These are phyloP conservation scores for Zophobas atratus DNA, from an alignment of 1,140 invertebrate genomes.

Conservation along the genomic window DNA sequence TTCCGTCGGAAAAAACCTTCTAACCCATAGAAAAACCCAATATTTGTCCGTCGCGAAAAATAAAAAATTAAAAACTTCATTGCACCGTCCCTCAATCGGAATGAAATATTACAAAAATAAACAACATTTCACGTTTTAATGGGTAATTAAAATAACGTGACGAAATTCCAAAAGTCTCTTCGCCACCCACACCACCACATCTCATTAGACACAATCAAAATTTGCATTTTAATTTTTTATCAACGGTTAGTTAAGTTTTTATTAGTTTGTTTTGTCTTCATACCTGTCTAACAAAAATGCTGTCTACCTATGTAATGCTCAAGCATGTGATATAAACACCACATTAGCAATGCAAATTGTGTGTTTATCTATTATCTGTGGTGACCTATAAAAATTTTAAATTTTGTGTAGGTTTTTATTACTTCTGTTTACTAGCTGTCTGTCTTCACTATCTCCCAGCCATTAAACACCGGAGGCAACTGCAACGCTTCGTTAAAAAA, in stretches of 20 bases:
- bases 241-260: slow-evolving; percentile 22
- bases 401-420: slow-evolving; percentile 28
- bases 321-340: neutral
- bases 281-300: neutral
- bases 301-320: neutral
- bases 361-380: slow-evolving; percentile 22
- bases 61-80: no score
- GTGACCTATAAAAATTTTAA: slow-evolving; percentile 23
- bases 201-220: neutral
- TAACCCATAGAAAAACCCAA: no score
- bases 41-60: no score
- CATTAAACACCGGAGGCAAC: neutral
- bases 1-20: no score
- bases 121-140: neutral
- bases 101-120: slow-evolving; percentile 1
- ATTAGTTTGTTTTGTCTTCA: slow-evolving; percentile 1
- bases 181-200: neutral
- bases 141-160: neutral
- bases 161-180: neutral
- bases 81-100: no score
- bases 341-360: slow-evolving; percentile 25
- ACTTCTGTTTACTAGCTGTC: neutral
- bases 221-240: slow-evolving; percentile 19
- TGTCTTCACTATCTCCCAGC: slow-evolving; percentile 5
- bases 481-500: no score